Evolutionary conservation across 2,113 vertebrate species (phyloP).

Genomic region (Solenodon paradoxus): DNA sequence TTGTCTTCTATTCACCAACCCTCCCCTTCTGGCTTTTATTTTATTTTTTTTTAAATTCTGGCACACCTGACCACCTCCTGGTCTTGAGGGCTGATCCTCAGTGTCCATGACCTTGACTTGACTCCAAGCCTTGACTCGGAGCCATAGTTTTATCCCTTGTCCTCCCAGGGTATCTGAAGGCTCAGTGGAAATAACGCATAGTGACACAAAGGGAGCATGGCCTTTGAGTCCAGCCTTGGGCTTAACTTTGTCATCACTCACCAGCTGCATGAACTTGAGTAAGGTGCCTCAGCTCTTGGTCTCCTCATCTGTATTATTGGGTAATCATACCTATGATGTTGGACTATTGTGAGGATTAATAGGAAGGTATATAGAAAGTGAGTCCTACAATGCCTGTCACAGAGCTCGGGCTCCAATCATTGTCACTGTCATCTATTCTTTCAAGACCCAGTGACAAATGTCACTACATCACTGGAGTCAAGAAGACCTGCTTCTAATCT

Average conservation of each 20-base stretch:
- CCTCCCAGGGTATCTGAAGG: not conserved
- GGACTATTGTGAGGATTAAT: not conserved
- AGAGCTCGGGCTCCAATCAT: not conserved
- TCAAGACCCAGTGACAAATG: not conserved
- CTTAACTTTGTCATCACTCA: not conserved
- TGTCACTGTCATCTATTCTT: not conserved
- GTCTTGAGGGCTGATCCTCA: not conserved
- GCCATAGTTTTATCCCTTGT: not conserved
- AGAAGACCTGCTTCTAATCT: not conserved
- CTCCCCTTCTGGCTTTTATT: not conserved
- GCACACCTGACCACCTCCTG: not conserved
- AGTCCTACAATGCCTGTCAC: not conserved
- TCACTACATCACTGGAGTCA: not conserved
- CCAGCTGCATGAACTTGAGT: not conserved
- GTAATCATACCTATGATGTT: not conserved
- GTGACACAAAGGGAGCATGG: not conserved
- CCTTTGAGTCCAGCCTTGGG: not conserved
- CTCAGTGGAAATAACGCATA: not conserved
- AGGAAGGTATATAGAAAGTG: not conserved
- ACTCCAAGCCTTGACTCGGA: not conserved
- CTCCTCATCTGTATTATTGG: not conserved
- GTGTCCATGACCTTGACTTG: not conserved
- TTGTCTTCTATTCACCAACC: not conserved
- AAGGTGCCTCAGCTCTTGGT: slow-evolving; percentile 22
- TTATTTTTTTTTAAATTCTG: not conserved